These are phyloP conservation scores for Sebastes vulpes DNA, from an alignment of 2,797 vertebrate genomes.

Conservation along the genomic window DNA sequence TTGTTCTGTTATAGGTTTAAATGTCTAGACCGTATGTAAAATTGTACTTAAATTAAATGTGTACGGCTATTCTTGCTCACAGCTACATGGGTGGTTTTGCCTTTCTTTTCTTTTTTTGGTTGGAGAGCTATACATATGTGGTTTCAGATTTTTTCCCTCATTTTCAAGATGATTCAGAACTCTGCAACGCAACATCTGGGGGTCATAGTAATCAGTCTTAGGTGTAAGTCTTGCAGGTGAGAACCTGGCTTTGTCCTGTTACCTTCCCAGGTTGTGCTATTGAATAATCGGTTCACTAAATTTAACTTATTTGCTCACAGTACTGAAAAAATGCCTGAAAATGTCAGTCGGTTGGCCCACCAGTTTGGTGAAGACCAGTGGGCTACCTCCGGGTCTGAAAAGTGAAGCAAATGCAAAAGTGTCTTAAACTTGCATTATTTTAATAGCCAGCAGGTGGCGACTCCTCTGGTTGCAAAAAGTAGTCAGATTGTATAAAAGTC, in stretches of 20 bases:
- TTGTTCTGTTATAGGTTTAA: conserved; percentile 56
- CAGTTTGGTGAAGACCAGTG: not conserved
- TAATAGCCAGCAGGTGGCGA: too few species aligned
- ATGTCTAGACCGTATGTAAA: conserved; percentile 58
- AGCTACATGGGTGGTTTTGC: not conserved
- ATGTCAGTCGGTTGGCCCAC: not conserved
- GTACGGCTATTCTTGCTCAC: conserved; percentile 11
- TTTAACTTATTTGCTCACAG: not conserved
- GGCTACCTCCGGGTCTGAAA: too few species aligned
- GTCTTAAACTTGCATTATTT: too few species aligned
- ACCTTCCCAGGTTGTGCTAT: not conserved
- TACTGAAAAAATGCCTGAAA: not conserved
- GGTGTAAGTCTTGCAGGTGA: not conserved
- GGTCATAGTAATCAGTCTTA: not conserved
- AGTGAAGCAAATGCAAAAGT: too few species aligned
- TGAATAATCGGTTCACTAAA: not conserved
- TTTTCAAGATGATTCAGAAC: conserved; percentile 2
- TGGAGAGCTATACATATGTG: not conserved
- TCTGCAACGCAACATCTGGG: not conserved
- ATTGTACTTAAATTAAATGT: conserved; percentile 63
- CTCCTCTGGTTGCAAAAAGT: too few species aligned
- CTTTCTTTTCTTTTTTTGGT: not conserved
- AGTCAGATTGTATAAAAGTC: too few species aligned
- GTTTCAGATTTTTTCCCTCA: not conserved
- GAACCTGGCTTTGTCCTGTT: not conserved